Conservation (phyloP, 2,797 vertebrate species). For the Brachymystax lenok region DNA sequence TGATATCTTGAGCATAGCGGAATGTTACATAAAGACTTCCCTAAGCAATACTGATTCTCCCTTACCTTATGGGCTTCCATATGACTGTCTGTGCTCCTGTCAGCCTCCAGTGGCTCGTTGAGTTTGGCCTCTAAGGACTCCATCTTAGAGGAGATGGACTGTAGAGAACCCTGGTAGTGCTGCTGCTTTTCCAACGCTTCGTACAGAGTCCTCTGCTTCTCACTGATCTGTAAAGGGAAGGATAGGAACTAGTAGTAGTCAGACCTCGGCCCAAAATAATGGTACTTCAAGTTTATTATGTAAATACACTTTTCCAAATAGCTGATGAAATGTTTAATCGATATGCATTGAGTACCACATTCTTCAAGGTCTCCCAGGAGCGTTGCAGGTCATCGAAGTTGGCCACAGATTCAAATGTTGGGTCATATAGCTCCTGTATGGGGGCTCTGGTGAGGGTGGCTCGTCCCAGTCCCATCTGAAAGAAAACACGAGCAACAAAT, state of each 20-base stretch:
- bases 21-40: background rate
- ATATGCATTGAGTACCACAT: conserved; percentile 83
- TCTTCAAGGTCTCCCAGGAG: conserved; percentile 99
- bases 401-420: conserved; percentile 84
- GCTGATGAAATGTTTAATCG: background rate
- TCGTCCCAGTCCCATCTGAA: conserved; percentile 74
- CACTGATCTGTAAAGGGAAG: conserved; percentile 85
- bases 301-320: background rate
- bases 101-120: conserved; percentile 80
- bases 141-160: conserved; percentile 96
- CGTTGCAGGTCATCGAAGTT: conserved; percentile 93
- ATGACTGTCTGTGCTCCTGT: conserved; percentile 88
- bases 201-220: conserved; percentile 94
- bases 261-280: background rate
- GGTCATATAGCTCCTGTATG: conserved; percentile 85
- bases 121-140: conserved; percentile 87
- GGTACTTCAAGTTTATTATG: background rate
- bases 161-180: conserved; percentile 91
- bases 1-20: background rate
- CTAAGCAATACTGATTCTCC: background rate
- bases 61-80: conserved; percentile 89
- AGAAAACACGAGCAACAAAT: conserved; percentile 6
- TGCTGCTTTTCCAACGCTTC: conserved; percentile 96
- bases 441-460: conserved; percentile 78
- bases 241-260: background rate